phyloP scores from a whole-genome alignment of 2,113 vertebrate species.

The Prunella himalayana region DNA sequence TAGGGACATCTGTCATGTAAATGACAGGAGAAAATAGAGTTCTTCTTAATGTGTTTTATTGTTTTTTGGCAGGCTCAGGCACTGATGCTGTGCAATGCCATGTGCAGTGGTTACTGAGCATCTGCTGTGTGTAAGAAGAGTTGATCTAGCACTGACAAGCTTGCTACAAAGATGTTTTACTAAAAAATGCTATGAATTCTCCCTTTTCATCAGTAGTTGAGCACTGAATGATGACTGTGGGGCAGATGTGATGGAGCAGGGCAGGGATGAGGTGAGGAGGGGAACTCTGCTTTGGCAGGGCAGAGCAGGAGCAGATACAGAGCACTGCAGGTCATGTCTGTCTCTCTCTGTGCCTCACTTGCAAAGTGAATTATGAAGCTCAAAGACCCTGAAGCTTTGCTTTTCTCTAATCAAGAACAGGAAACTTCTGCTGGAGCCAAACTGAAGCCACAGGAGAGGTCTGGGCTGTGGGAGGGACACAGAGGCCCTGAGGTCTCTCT shows the following conservation, averaged over 20 bases:
- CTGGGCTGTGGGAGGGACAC: background rate
- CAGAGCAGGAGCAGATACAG: background rate
- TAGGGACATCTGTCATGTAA: background rate
- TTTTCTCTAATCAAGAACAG: background rate
- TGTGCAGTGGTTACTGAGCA: background rate
- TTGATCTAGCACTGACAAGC: fast-evolving
- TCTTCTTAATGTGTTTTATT: fast-evolving
- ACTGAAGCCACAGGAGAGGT: background rate
- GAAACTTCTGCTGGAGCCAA: background rate
- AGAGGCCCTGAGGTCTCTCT: background rate
- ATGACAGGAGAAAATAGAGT: background rate
- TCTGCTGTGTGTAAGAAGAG: background rate
- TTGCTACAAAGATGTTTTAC: background rate
- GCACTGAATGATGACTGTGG: background rate
- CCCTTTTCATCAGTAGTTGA: background rate
- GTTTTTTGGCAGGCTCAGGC: background rate
- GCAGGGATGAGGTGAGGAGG: background rate
- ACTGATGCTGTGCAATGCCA: background rate
- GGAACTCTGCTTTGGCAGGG: background rate
- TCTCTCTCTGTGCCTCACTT: fast-evolving
- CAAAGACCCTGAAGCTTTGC: background rate
- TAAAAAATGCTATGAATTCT: background rate
- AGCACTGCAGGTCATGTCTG: fast-evolving
- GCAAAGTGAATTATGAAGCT: background rate
- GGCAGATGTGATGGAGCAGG: background rate